Evolutionary conservation across 2,113 vertebrate genomes (phyloP), one percentile per base, ranked within the genome.

Genomic region (Aphelocoma coerulescens): DNA sequence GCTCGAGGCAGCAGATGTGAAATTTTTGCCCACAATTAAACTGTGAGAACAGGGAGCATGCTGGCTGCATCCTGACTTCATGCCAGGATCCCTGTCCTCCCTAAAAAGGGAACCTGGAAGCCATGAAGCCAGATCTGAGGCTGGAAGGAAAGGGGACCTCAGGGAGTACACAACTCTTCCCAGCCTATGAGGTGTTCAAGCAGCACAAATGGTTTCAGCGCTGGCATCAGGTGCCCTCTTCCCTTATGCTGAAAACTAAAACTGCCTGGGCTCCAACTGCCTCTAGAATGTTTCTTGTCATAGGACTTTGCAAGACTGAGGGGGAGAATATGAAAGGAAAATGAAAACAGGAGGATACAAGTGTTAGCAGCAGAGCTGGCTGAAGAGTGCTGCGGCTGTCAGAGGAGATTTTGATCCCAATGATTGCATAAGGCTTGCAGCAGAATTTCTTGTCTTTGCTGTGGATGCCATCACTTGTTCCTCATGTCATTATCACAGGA

Each of bases 141-240:
- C 15, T 7, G 5, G 11, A 18, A 78, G 37, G 23, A 63, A 52
- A 55, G 28, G 12, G 4, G 3, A 37, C 3, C 9, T 89, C 13
- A 10, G 22, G 46, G 4, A 87, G 3, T 18, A 23, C 21, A 20
- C 21, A 43, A 0, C 26, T 41, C 63, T 41, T 48, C 63, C 65
- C 9, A 52, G 3, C 6, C 77, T 3, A 0, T 23, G 41, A 21
- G n/a, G 14, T 59, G 30, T 9, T 19, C 35, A 37, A 33, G 43
- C 21, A 88, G 13, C 23, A 24, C 0, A 0, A 62, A 44, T 0
- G 41, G 19, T 35, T 84, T 11, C 24, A 69, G 43, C 17, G 12
- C n/a, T 20, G n/a, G 24, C 23, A 24, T 27, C 1, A 0, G 9
- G 16, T 46, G 16, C 7, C 9, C 11, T 80, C 41, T 30, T 74